Conservation (phyloP, 2,888 invertebrate species). For the Xanthia togata region DNA sequence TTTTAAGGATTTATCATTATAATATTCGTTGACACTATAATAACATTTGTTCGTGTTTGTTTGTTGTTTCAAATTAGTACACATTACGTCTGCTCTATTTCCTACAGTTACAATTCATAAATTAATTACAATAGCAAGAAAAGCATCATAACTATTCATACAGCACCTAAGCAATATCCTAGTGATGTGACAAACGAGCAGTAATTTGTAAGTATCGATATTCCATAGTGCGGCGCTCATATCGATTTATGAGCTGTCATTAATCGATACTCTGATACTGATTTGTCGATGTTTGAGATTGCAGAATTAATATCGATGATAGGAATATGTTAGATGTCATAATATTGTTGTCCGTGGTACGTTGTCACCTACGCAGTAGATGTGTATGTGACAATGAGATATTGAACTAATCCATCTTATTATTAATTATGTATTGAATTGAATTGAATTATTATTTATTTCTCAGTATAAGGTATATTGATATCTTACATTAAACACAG, state of each 20-base stretch:
- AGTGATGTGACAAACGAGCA: slow-evolving; percentile 59
- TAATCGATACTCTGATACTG: slow-evolving; percentile 64
- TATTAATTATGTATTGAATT: background rate
- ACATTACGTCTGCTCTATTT: background rate
- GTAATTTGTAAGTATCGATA: slow-evolving; percentile 70
- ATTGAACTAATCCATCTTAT: slow-evolving; percentile 1
- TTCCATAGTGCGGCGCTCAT: slow-evolving; percentile 55
- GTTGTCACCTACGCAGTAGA: slow-evolving; percentile 1
- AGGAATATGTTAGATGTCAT: slow-evolving; percentile 46
- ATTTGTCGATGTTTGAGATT: slow-evolving; percentile 60
- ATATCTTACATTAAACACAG: no score
- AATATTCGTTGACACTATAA: no score
- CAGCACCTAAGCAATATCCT: slow-evolving; percentile 36
- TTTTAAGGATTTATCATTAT: no score
- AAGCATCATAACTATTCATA: slow-evolving; percentile 20
- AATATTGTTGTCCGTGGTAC: slow-evolving; percentile 8
- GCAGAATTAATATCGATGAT: slow-evolving; percentile 56
- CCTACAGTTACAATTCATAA: background rate
- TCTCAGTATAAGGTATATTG: no score
- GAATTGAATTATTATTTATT: no score
- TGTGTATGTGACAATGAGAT: slow-evolving; percentile 4
- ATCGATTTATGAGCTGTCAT: slow-evolving; percentile 65
- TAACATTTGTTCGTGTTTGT: no score
- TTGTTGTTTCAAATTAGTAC: background rate
- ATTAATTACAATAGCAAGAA: slow-evolving; percentile 16